Evolutionary conservation across 2,888 invertebrate species (phyloP).

Genomic region (Oxycera nigricornis): DNA sequence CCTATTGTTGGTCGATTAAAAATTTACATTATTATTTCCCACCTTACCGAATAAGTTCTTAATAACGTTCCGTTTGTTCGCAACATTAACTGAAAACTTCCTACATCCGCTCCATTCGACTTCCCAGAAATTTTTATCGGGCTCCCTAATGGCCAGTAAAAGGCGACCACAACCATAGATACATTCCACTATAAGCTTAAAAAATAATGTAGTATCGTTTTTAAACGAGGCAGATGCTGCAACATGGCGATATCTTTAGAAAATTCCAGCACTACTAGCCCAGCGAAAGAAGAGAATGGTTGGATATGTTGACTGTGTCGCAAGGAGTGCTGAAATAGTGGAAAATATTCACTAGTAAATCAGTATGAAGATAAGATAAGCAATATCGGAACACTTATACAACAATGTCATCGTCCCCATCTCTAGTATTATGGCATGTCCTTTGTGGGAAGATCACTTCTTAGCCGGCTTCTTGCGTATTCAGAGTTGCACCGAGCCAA

Average conservation of each 20-base stretch:
- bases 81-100: constrained; percentile 9
- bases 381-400: constrained; percentile 14
- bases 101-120: neutral
- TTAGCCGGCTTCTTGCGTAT: neutral
- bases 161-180: neutral
- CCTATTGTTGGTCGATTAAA: too few relatives aligned
- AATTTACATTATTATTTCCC: neutral
- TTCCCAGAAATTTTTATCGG: constrained; percentile 10
- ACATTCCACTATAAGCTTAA: neutral
- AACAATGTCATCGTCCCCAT: neutral
- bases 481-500: neutral
- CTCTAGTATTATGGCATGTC: neutral
- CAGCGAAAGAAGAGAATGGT: neutral
- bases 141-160: neutral
- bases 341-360: constrained; percentile 18
- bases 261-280: neutral
- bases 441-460: neutral
- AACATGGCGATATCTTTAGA: neutral
- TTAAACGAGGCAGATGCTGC: constrained; percentile 6
- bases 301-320: neutral
- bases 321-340: neutral
- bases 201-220: constrained; percentile 2
- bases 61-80: neutral
- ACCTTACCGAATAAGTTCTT: neutral
- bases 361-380: constrained; percentile 29